A percentile compares a stretch with the other conserved stretches of the same genome.
Conservation (phyloP, 1,140 invertebrate genomes). For the Scaptomyza pallida region DNA sequence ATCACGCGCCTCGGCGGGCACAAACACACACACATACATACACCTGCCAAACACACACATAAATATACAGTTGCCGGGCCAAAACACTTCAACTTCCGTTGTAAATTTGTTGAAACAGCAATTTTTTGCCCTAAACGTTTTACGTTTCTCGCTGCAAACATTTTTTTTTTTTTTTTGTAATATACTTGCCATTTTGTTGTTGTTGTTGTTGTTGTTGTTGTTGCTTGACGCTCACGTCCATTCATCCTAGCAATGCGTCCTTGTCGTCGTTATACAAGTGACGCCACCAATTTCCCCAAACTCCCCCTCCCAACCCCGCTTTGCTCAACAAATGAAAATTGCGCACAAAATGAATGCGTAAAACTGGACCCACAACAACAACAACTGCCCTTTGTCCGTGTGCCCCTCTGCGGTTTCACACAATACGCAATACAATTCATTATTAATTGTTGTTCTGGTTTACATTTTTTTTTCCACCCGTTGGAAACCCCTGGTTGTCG, state of each 20-base stretch:
- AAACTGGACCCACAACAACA: constrained; percentile 44
- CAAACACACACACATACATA: constrained; percentile 20
- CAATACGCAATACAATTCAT: constrained; percentile 81
- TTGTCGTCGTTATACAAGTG: constrained; percentile 47
- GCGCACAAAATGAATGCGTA: constrained; percentile 68
- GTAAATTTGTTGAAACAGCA: constrained; percentile 82
- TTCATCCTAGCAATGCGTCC: constrained; percentile 54
- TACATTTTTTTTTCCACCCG: constrained; percentile 32
- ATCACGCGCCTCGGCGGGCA: constrained; percentile 57
- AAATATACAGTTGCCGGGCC: constrained; percentile 13
- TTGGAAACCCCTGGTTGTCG: neutral
- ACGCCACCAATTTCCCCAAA: constrained; percentile 14
- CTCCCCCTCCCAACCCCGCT: neutral
- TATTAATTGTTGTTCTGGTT: constrained; percentile 80
- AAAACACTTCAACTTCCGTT: constrained; percentile 80
- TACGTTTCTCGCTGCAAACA: constrained; percentile 47
- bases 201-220: constrained; percentile 30
- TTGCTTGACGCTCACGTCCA: constrained; percentile 64
- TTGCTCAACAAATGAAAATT: constrained; percentile 35
- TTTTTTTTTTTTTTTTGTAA: no score
- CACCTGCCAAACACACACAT: constrained; percentile 19
- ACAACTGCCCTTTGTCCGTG: constrained; percentile 9
- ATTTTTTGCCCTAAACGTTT: constrained; percentile 76
- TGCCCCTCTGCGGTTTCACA: constrained; percentile 64
- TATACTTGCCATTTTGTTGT: constrained; percentile 70